Percentiles rank a stretch among this genome's conserved stretches.
These are phyloP conservation scores for Rhyacophila evoluta DNA, from an alignment of 2,888 invertebrate genomes.

Conservation along the genomic window DNA sequence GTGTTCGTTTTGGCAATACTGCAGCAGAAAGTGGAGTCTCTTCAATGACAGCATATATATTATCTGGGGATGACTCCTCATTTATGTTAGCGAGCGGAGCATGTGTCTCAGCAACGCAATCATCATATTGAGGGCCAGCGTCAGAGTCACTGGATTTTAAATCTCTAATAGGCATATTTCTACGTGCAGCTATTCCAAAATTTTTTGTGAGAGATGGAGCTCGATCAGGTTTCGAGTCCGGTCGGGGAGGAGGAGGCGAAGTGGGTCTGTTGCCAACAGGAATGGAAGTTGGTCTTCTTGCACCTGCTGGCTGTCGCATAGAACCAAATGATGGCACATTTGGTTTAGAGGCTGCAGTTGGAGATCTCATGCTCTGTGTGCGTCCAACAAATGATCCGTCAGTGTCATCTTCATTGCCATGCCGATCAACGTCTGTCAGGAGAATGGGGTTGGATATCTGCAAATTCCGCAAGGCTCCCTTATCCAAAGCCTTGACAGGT, in stretches of 20 bases:
- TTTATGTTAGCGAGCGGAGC: conserved; percentile 74
- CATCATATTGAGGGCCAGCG: conserved; percentile 76
- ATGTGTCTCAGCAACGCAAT: conserved; percentile 79
- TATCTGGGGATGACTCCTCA: conserved; percentile 76
- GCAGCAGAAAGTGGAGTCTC: conserved; percentile 73
- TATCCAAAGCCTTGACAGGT: conserved; percentile 76
- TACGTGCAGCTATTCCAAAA: conserved; percentile 70
- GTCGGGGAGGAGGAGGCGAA: conserved; percentile 81
- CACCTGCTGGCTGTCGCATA: conserved; percentile 78
- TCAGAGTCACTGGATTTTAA: conserved; percentile 60
- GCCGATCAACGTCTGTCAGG: conserved; percentile 75
- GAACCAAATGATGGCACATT: conserved; percentile 84
- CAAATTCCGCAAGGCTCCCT: conserved; percentile 78
- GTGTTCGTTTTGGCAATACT: conserved; percentile 55
- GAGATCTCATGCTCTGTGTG: conserved; percentile 85
- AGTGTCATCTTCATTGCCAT: conserved; percentile 69
- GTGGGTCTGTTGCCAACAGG: conserved; percentile 77
- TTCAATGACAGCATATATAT: conserved; percentile 90
- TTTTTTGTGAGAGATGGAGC: conserved; percentile 59
- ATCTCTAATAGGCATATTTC: conserved; percentile 65
- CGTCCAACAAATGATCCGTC: conserved; percentile 76
- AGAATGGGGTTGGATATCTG: conserved; percentile 89
- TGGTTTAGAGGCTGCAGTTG: conserved; percentile 68
- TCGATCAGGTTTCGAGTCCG: conserved; percentile 59
- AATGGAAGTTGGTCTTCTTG: conserved; percentile 81